Base-by-base conservation (phyloP, 53 echinoderm and acorn worm species). In the Crossaster papposus region DNA sequence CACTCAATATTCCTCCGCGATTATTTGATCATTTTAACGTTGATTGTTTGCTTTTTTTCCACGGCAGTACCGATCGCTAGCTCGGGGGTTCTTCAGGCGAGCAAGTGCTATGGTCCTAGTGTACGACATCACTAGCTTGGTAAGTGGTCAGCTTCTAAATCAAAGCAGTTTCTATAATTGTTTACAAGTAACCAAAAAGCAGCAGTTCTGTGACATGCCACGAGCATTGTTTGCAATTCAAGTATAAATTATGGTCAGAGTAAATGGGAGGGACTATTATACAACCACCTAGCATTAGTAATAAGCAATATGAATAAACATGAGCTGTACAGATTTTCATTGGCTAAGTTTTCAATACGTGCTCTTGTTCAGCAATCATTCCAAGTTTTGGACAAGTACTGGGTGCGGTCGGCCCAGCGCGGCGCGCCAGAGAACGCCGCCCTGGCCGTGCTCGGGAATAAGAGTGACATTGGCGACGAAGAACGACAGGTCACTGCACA, bases 91-190 rank as follows among this genome's bases (percentile, higher is more conserved):
- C 79, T 92, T 83, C 72, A 65, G 89, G 70, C 71, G 79, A 53
- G 92, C 92, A 24, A 80, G 71, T 55, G 89, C 92, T 33, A 89
- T 89, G 72, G 11, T 92, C 34, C 10, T 92, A 6, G 89, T 92
- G 23, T 92, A 92, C 50, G 92, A 92, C 71, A 92, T 92, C 28
- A 92, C 92, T 1, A 78, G 89, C 72, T 79, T 37, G 89, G 92
- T 92, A 83, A 65, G 91, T 77, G 35, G 4, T 68, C 24, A 28
- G 9, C 7, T 44, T 44, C 9, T 9, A 9, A 44, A 44, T 44
- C 44, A 44, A 44, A 44, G 44, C 44, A 62, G 23, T 62, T 23
- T 62, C 0, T 62, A 18, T 62, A 3, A 62, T 18, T 62, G 7
- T 23, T 17, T 20, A 2, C 23, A 17, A 14, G 17, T 18, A 62